Evolutionary conservation across 30 jellyfish, hydroid and myxozoan species (phyloP).

Genomic region (Cassiopea andromeda): DNA sequence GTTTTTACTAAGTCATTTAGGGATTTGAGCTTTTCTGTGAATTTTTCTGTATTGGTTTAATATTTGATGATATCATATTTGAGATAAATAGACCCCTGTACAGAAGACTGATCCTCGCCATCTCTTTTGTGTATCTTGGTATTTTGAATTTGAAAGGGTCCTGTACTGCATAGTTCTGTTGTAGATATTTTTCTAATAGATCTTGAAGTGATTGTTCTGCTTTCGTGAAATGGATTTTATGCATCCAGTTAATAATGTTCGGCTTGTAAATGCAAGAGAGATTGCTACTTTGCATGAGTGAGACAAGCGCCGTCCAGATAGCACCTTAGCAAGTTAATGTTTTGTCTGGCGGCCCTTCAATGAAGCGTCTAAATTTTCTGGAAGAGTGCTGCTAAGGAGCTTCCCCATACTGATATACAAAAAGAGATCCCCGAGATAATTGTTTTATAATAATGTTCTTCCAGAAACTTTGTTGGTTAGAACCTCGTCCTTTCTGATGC

Average conservation of each 20-base stretch:
- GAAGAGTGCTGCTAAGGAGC: constrained; percentile 37
- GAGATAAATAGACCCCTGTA: constrained; percentile 33
- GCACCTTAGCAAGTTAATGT: constrained; percentile 8
- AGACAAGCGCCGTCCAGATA: constrained; percentile 24
- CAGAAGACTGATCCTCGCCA: constrained; percentile 30
- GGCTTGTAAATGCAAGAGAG: constrained; percentile 59
- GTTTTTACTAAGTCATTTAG: constrained; percentile 22
- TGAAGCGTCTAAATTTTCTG: constrained; percentile 40
- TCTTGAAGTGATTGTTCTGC: constrained; percentile 42
- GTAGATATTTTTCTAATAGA: constrained; percentile 37
- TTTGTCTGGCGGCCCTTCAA: constrained; percentile 50
- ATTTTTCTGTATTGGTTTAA: constrained; percentile 36
- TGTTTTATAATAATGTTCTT: constrained; percentile 23
- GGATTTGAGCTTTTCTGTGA: constrained; percentile 22
- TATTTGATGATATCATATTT: constrained; percentile 54
- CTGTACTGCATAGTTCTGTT: constrained; percentile 40
- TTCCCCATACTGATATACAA: constrained; percentile 52
- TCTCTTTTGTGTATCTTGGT: constrained; percentile 47
- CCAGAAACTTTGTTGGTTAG: constrained; percentile 39
- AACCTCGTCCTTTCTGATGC: constrained; percentile 39
- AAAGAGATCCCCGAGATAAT: constrained; percentile 51
- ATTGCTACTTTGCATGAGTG: constrained; percentile 51
- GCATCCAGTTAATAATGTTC: constrained; percentile 43
- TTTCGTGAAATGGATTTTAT: constrained; percentile 25
- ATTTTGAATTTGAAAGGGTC: constrained; percentile 41